phyloP scores from a whole-genome alignment of 2,113 vertebrate species.

The Amphiprion ocellaris region DNA sequence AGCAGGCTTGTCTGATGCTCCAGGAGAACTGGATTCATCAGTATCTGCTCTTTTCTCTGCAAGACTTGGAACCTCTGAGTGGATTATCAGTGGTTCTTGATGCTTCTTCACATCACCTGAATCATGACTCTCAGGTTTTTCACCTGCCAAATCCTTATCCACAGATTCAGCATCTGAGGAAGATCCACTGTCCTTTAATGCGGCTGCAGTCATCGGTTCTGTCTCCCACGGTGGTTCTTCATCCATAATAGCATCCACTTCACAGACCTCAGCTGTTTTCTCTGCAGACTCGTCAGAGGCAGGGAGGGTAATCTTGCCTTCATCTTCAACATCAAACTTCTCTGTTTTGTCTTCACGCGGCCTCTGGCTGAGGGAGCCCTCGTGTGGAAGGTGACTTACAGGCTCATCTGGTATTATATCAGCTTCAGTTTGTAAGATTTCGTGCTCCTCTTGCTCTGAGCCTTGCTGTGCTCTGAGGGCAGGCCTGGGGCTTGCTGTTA shows the following conservation, averaged over 20 bases:
- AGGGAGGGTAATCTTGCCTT: neutral
- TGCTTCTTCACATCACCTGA: neutral
- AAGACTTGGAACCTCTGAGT: neutral
- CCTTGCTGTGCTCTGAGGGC: slow-evolving; percentile 61
- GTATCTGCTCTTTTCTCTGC: neutral
- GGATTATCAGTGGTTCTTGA: neutral
- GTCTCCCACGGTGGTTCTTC: slow-evolving; percentile 69
- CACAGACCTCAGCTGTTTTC: accelerated
- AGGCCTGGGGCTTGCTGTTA: slow-evolving; percentile 64
- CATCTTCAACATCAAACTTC: neutral
- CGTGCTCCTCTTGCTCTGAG: neutral
- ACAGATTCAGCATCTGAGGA: slow-evolving; percentile 57
- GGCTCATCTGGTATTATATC: neutral
- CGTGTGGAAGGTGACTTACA: neutral
- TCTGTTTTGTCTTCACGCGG: neutral
- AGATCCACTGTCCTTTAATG: slow-evolving; percentile 14
- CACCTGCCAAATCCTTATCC: slow-evolving; percentile 3
- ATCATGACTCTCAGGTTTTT: neutral
- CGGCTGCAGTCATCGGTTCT: neutral
- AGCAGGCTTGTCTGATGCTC: neutral
- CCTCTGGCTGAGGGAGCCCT: slow-evolving; percentile 13
- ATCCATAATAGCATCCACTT: slow-evolving; percentile 54
- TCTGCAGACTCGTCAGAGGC: neutral
- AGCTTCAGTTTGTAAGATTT: neutral
- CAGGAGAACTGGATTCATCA: neutral